Base-by-base conservation (phyloP, 2,113 vertebrate species). In the Furnarius figulus region DNA sequence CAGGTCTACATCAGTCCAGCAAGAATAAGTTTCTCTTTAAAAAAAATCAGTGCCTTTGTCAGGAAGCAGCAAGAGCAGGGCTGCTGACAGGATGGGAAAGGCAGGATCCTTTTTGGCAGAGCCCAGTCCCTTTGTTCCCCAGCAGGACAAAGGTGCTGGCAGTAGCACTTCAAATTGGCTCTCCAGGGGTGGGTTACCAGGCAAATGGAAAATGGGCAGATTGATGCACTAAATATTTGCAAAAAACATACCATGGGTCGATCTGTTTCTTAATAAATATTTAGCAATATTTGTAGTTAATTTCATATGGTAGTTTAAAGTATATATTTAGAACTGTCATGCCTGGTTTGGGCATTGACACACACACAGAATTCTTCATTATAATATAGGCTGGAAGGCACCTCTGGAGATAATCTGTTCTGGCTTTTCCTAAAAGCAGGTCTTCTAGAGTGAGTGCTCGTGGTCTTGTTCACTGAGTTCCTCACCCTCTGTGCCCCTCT, bases 101-200 rank as follows among this genome's bases (percentile, higher is more conserved):
- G 61, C 62, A 28, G n/a, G 56, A 7, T 75, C 62, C 62, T 58
- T 62, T 28, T 61, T 44, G 50, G 14, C 90, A 85, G 21, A 47
- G n/a, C 28, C 15, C 40, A 18, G 50, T 61, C 14, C 27, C 31
- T 66, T 89, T 83, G 76, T 79, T 83, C 42, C 42, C 47, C 56
- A 79, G 37, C 30, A 58, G 71, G 59, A 11, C 46, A 85, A 25
- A 59, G 65, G 79, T 73, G 40, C 71, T 86, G 73, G 77, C 50
- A 62, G 52, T 31, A 66, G 5, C 0, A 0, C 12, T 50, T 74
- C 31, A n/a, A 50, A 62, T 0, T 16, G 31, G 12, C n/a, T 53
- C 50, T 62, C 15, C 19, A 30, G 76, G n/a, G 56, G 14, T 33
- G 0, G 8, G 39, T 67, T 8, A 23, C 56, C 37, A 46, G 46